Percentiles rank a stretch among this genome's conserved stretches.
phyloP scores from a whole-genome alignment of 2,888 invertebrate species.

The Pinctada fucata region DNA sequence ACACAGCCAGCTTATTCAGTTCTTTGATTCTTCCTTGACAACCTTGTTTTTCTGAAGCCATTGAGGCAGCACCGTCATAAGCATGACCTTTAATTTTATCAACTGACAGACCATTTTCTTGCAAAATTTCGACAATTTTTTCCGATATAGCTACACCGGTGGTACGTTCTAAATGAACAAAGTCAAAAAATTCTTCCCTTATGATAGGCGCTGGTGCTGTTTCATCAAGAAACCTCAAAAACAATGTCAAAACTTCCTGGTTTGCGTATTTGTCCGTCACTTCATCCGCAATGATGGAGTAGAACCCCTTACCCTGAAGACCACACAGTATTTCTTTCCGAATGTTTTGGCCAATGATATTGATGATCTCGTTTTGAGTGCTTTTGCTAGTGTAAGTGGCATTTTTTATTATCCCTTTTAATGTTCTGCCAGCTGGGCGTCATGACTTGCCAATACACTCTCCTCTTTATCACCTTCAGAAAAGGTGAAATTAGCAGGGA shows the following conservation, averaged over 20 bases:
- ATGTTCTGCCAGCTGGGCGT: slow-evolving; percentile 4
- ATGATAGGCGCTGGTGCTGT: not conserved
- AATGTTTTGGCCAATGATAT: slow-evolving; percentile 20
- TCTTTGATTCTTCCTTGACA: slow-evolving; percentile 11
- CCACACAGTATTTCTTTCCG: slow-evolving; percentile 8
- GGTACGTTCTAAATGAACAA: slow-evolving; percentile 10
- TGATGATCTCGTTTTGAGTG: slow-evolving; percentile 13
- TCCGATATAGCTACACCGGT: slow-evolving; percentile 5
- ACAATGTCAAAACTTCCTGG: slow-evolving; percentile 11
- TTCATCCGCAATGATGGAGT: slow-evolving; percentile 21
- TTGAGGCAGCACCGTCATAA: slow-evolving; percentile 10
- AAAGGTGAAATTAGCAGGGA: slow-evolving; percentile 1
- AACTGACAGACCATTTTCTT: not conserved
- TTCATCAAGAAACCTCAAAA: slow-evolving; percentile 16
- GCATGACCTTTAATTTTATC: slow-evolving; percentile 7
- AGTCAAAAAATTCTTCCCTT: slow-evolving; percentile 7
- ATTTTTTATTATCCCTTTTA: not conserved
- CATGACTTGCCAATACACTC: not conserved
- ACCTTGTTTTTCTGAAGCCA: slow-evolving; percentile 12
- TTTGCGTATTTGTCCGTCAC: slow-evolving; percentile 18
- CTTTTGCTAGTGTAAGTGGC: slow-evolving; percentile 26
- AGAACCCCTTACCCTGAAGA: slow-evolving; percentile 15
- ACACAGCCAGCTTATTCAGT: slow-evolving; percentile 13
- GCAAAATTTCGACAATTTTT: slow-evolving; percentile 12
- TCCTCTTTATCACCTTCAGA: slow-evolving; percentile 1